Base-by-base conservation (phyloP, 2,888 invertebrate species). In the Apodemia duryi region DNA sequence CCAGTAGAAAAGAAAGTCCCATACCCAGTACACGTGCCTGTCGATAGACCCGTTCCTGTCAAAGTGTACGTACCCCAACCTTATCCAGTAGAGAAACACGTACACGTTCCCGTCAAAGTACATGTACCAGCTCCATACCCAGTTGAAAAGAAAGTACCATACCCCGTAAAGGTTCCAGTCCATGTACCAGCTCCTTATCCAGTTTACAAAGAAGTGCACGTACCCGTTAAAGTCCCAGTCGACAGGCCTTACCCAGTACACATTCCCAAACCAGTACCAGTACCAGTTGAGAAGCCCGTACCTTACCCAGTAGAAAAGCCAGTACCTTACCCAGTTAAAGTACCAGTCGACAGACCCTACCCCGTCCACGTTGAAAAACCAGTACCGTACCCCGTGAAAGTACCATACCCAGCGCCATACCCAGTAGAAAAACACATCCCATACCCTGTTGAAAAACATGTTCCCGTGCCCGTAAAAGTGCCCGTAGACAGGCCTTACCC, bases 81-180 rank as follows among this genome's bases (percentile, higher is more conserved):
- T 66, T 93, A 93, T 84, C 93, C 93, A 65, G 93, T 94, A 66
- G 93, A 92, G 75, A 95, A 94, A 79, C 93, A 94, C 77, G 84
- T 95, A 28, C 94, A 92, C 70, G 93, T 94, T 66, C 93, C 94
- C 67, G 94, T 95, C 11, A 95, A 95, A 82, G 94, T 95, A 10
- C 95, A 92, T 73, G 94, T 95, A 32, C 94, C 95, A 66, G 93
- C 94, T 77, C 95, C 95, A 65, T 95, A 94, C 83, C 94, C 95
- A 69, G 94, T 95, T 35, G 94, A 95, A 73, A 94, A 94, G 82
- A 91, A 94, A 73, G 91, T 95, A 32, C 94, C 95, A 46, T 94
- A 94, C 79, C 95, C 94, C 63, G 93, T 94, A 54, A 94, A 94
- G 81, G 94, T 95, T 57, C 93, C 92, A 75, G 95, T 95, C 71